phyloP scores from a whole-genome alignment of 2,797 vertebrate genomes.

The Poeciliopsis presidionis region DNA sequence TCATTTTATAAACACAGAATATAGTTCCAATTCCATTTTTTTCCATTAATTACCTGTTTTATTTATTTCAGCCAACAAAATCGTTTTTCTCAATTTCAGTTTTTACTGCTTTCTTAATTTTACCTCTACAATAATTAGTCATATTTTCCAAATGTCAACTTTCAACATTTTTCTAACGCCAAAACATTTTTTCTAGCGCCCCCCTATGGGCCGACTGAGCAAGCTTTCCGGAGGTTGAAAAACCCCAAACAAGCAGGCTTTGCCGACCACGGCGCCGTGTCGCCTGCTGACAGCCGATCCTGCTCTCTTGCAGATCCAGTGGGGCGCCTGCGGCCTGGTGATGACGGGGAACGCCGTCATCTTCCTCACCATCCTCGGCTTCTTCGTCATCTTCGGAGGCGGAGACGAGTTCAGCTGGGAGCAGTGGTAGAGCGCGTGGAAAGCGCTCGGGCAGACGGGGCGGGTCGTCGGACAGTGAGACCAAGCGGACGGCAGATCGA shows the following conservation, averaged over 20 bases:
- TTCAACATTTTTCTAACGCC: background rate
- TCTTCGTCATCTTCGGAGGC: slow-evolving; percentile 92
- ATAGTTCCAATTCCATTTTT: too few relatives aligned
- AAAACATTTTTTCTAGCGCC: too few relatives aligned
- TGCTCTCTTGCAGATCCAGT: slow-evolving; percentile 87
- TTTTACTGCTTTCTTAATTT: too few relatives aligned
- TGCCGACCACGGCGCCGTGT: background rate
- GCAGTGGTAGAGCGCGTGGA: slow-evolving; percentile 85
- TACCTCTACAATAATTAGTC: too few relatives aligned
- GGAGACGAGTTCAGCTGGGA: slow-evolving; percentile 97
- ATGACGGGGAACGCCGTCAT: slow-evolving; percentile 93
- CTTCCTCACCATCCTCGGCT: slow-evolving; percentile 94
- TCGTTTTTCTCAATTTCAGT: too few relatives aligned
- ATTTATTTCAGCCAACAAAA: too few relatives aligned
- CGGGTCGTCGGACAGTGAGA: slow-evolving; percentile 31
- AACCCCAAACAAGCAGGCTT: background rate
- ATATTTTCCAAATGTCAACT: background rate
- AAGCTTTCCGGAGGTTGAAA: too few relatives aligned
- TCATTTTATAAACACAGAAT: too few relatives aligned
- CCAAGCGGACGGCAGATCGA: slow-evolving; percentile 42
- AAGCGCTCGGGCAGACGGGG: slow-evolving; percentile 17
- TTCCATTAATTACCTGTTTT: too few relatives aligned
- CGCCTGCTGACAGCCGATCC: background rate
- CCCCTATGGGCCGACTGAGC: too few relatives aligned
- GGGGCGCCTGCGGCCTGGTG: slow-evolving; percentile 95